Evolutionary conservation across 2,888 invertebrate species (phyloP).

Genomic region (Dysmachus trigonus): DNA sequence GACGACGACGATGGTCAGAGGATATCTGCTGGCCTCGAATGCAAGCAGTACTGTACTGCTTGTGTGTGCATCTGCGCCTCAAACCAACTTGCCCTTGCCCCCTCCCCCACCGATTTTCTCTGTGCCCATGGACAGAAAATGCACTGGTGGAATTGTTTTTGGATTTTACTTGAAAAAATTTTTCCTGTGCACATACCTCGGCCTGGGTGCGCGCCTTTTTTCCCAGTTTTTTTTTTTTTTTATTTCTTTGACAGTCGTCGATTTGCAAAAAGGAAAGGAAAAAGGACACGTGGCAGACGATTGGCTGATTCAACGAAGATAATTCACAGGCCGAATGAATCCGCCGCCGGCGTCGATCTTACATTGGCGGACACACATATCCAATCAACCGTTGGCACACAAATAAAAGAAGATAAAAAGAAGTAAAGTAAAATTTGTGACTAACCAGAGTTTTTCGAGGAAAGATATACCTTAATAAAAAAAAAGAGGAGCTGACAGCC

Average conservation of each 20-base stretch:
- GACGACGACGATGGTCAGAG: constrained; percentile 17
- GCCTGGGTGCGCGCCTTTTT: constrained; percentile 24
- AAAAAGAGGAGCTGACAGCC: constrained; percentile 8
- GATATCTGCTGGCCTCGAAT: constrained; percentile 34
- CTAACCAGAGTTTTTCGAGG: background rate
- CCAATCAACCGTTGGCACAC: constrained; percentile 17
- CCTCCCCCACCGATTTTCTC: background rate
- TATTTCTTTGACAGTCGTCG: constrained; percentile 50
- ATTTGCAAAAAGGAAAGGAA: constrained; percentile 45
- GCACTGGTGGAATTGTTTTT: constrained; percentile 35
- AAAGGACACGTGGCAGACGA: constrained; percentile 49
- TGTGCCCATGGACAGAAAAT: constrained; percentile 37
- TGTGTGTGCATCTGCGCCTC: background rate
- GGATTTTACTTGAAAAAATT: constrained; percentile 25
- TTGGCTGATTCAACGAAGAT: constrained; percentile 50
- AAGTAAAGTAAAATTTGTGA: constrained; percentile 13
- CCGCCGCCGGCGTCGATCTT: constrained; percentile 43
- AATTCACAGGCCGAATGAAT: constrained; percentile 47
- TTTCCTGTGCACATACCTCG: constrained; percentile 15
- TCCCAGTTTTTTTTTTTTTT: background rate
- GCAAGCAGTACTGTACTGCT: background rate
- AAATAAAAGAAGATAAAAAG: too few relatives aligned
- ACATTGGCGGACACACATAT: constrained; percentile 17
- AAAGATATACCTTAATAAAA: background rate
- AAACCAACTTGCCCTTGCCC: background rate